Evolutionary conservation across 2,797 vertebrate genomes (phyloP), one percentile per base, ranked within the genome.

Genomic region (Eleutherodactylus coqui): DNA sequence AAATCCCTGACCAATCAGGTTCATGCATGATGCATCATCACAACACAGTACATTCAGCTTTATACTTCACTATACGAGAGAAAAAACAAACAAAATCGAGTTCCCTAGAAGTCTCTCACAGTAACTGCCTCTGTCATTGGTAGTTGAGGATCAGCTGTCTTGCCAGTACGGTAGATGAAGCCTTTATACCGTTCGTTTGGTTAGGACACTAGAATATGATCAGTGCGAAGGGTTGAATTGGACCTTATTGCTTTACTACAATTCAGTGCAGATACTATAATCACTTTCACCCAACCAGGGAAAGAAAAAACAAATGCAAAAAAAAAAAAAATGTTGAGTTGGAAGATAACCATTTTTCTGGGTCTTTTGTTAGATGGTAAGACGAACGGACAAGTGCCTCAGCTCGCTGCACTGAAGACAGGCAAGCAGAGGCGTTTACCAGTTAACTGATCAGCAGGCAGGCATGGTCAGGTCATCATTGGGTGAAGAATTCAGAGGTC

Each of bases 391-490:
- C 95, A 97, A 95, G 96, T 94, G 96, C 96, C 97, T 96, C 95
- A 96, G 95, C 96, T 96, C 96, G 94, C 93, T 97, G 98, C 96
- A 96, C 95, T 96, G 96, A 95, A 96, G 95, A 97, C 94, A 99
- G 98, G 95, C 96, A 96, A 97, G 96, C 95, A 95, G 96, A 99
- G 97, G 96, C 95, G 94, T 94, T 96, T 96, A 97, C 97, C 98
- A 98, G 96, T 98, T 97, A 98, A 96, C 96, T 95, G 96, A 96
- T 97, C 97, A 97, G 97, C 96, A 94, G 97, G 97, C 96, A 96
- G 96, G 97, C 98, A 97, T 97, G 97, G 97, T 97, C 96, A 98
- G 97, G 97, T 98, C 98, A 97, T 99, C 98, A 99, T 97, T 99
- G 97, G 97, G 97, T 97, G 96, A 97, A 99, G 97, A 99, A 96